phyloP scores from a whole-genome alignment of 2,888 invertebrate genomes.

The Pristionchus entomophagus region DNA sequence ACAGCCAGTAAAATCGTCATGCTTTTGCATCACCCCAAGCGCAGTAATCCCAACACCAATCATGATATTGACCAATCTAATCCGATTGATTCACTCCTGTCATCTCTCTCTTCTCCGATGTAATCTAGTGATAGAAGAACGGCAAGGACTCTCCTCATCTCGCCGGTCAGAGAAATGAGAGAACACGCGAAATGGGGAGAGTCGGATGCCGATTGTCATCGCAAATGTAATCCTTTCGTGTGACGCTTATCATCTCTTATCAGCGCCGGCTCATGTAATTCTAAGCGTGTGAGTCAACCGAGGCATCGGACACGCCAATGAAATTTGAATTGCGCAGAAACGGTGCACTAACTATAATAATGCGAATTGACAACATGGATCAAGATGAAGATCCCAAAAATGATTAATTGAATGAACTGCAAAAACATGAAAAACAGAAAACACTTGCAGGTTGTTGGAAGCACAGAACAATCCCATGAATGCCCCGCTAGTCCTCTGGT shows the following conservation, averaged over 20 bases:
- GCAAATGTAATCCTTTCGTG: constrained; percentile 12
- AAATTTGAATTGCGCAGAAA: neutral
- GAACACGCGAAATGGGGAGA: too few relatives aligned
- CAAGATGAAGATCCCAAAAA: too few relatives aligned
- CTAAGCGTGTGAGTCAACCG: neutral
- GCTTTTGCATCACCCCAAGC: neutral
- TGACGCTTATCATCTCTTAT: neutral
- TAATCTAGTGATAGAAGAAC: too few relatives aligned
- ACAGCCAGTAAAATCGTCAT: neutral
- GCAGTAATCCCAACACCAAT: neutral
- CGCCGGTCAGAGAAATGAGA: too few relatives aligned
- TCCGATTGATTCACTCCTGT: neutral
- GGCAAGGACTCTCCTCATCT: too few relatives aligned
- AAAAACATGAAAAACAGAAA: neutral
- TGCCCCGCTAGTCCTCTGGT: constrained; percentile 77
- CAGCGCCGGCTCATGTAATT: neutral
- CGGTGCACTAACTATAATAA: neutral
- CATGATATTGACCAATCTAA: neutral
- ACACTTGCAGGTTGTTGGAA: constrained; percentile 76
- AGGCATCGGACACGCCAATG: neutral
- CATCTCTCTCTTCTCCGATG: neutral
- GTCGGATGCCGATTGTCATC: too few relatives aligned
- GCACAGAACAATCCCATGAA: constrained; percentile 73
- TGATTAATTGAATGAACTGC: too few relatives aligned
- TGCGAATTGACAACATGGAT: too few relatives aligned